A percentile compares a stretch with the other conserved stretches of the same genome.
Conservation (phyloP, 2,888 invertebrate species). For the Lasioglossum calceatum region DNA sequence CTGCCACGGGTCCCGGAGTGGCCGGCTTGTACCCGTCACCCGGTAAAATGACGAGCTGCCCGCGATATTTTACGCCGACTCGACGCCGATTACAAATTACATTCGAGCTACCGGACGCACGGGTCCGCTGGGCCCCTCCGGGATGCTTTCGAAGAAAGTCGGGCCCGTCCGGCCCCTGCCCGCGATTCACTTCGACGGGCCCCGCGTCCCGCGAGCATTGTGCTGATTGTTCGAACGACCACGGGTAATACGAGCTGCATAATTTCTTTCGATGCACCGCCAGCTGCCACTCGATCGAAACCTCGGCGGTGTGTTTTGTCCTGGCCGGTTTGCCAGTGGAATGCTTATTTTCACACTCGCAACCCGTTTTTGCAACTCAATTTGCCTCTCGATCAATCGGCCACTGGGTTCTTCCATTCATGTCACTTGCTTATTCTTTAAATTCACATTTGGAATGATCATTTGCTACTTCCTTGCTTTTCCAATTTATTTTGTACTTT, state of each 20-base stretch:
- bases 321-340: neutral
- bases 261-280: neutral
- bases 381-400: neutral
- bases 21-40: constrained; percentile 49
- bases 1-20: constrained; percentile 43
- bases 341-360: neutral
- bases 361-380: neutral
- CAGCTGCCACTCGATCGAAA: neutral
- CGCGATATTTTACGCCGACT: constrained; percentile 50
- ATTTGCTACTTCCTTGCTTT: neutral
- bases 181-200: neutral
- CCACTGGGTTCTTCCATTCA: neutral
- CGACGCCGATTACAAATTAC: constrained; percentile 34
- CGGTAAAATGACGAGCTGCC: constrained; percentile 35
- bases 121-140: neutral
- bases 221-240: neutral
- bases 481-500: neutral
- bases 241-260: neutral
- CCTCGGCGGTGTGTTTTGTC: neutral
- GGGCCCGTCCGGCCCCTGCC: neutral
- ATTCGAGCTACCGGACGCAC: neutral
- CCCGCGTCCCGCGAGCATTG: neutral
- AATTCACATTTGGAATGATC: neutral
- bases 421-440: neutral
- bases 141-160: constrained; percentile 7